A percentile compares a stretch with the other conserved stretches of the same genome.
These are phyloP conservation scores for Aleiodes alternator DNA, from an alignment of 2,888 invertebrate species.

Conservation along the genomic window DNA sequence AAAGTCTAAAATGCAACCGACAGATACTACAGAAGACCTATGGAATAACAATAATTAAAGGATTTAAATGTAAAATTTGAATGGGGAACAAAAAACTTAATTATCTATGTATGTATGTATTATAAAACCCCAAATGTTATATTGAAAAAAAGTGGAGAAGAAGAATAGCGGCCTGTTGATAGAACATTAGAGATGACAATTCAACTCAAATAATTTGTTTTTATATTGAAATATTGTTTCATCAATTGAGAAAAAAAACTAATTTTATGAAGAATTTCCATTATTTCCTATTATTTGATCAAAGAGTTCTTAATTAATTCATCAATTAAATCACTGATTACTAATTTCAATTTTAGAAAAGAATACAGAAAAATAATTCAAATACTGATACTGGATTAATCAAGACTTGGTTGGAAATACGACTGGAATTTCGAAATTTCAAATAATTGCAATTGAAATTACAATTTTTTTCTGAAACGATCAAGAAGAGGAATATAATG, in stretches of 20 bases:
- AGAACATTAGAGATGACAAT: conserved; percentile 46
- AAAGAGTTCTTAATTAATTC: conserved; percentile 4
- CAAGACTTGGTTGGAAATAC: conserved; percentile 2
- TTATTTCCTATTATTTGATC: conserved; percentile 42
- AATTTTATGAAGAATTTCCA: conserved; percentile 38
- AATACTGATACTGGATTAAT: conserved; percentile 8
- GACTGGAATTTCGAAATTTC: not conserved
- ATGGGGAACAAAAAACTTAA: conserved; percentile 45
- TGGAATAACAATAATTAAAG: conserved; percentile 8
- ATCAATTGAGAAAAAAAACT: not conserved
- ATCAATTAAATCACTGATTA: not conserved
- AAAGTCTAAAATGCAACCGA: no score
- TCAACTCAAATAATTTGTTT: not conserved
- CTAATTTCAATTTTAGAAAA: conserved; percentile 3
- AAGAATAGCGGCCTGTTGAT: conserved; percentile 56
- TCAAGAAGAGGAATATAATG: not conserved
- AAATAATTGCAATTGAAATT: not conserved
- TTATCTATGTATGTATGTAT: conserved; percentile 46
- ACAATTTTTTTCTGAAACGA: not conserved
- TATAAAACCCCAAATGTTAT: conserved; percentile 34
- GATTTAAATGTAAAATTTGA: conserved; percentile 39
- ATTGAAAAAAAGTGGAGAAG: not conserved
- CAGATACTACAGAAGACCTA: no score
- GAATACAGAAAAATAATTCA: not conserved
- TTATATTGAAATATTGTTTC: conserved; percentile 17